Evolutionary conservation across 2,888 invertebrate species (phyloP), one percentile per base, ranked within the genome.

Genomic region (Seira musarum): DNA sequence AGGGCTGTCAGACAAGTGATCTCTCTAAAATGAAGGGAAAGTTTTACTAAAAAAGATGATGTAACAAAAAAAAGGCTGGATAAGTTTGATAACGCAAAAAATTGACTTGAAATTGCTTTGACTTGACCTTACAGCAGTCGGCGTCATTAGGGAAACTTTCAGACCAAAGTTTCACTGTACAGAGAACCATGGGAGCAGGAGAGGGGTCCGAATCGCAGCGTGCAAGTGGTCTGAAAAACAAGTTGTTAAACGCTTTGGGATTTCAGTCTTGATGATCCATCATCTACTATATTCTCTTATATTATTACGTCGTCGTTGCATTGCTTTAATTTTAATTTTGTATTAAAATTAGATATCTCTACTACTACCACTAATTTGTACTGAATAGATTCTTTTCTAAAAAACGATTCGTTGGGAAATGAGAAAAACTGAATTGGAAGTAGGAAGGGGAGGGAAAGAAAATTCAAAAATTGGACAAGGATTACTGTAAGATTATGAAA

Each of bases 171-270:
- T 82, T 81, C 85, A 87, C 84, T 87, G 87, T 88, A 87, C 88
- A 88, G 87, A 87, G 87, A 88, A 87, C 87, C 82, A 85, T 85
- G 76, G 85, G 85, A 76, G 83, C 84, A 75, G 69, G 83, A 75
- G 83, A 83, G 71, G 82, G 89, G 88, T 89, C 92, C 92, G 91
- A 90, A 90, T 92, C 89, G 81, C 92, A 92, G 90, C 92, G 93
- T 91, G 93, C 85, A 75, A 85, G 86, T 78, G 87, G 94, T 91
- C 91, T 95, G 89, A 94, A 94, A 92, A 94, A 93, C 90, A 95
- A 95, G 92, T 91, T 95, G 89, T 94, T 95, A 92, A 93, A 93
- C 91, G 95, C 93, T 89, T 92, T 95, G 90, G 94, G 95, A 88
- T 93, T 94, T 90, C 93, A 94, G 91, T 93, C 93, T 87, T 91